A percentile compares a stretch with the other conserved stretches of the same genome.
Conservation (phyloP, 2,797 vertebrate genomes). For the Astyanax mexicanus region DNA sequence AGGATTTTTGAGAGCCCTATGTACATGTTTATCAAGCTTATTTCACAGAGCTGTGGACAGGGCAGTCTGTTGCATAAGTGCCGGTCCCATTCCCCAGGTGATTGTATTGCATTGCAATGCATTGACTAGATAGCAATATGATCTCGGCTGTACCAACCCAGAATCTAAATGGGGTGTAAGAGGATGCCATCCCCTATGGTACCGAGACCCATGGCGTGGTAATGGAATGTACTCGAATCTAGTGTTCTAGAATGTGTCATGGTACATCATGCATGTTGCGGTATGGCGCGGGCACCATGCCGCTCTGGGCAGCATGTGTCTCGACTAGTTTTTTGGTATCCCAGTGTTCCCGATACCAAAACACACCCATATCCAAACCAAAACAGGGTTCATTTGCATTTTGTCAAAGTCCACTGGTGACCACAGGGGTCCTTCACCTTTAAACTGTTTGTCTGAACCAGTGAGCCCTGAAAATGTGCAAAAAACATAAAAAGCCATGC, state of each 20-base stretch:
- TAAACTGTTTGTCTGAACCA: constrained; percentile 36
- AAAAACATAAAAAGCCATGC: constrained; percentile 41
- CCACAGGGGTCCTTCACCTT: constrained; percentile 24
- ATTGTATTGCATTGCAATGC: constrained; percentile 75
- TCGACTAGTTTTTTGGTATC: constrained; percentile 12
- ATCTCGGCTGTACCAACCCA: constrained; percentile 59
- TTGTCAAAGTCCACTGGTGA: constrained; percentile 47
- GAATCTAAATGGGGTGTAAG: constrained; percentile 37
- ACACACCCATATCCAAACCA: constrained; percentile 30
- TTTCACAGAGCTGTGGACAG: constrained; percentile 66
- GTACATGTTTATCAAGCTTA: constrained; percentile 63
- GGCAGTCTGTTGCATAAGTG: constrained; percentile 83
- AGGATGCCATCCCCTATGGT: constrained; percentile 47
- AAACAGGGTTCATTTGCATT: constrained; percentile 36
- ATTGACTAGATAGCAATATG: constrained; percentile 66
- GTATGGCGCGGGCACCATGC: constrained; percentile 45
- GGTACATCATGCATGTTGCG: constrained; percentile 67
- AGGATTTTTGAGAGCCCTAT: constrained; percentile 74
- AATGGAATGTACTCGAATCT: constrained; percentile 56
- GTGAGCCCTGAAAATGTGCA: constrained; percentile 55
- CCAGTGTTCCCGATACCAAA: constrained; percentile 38
- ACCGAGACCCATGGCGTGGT: constrained; percentile 47
- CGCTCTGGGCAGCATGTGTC: constrained; percentile 43
- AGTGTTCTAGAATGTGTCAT: constrained; percentile 69
- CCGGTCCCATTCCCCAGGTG: constrained; percentile 67